Conservation (phyloP, 2,888 invertebrate genomes). For the Celastrina argiolus region DNA sequence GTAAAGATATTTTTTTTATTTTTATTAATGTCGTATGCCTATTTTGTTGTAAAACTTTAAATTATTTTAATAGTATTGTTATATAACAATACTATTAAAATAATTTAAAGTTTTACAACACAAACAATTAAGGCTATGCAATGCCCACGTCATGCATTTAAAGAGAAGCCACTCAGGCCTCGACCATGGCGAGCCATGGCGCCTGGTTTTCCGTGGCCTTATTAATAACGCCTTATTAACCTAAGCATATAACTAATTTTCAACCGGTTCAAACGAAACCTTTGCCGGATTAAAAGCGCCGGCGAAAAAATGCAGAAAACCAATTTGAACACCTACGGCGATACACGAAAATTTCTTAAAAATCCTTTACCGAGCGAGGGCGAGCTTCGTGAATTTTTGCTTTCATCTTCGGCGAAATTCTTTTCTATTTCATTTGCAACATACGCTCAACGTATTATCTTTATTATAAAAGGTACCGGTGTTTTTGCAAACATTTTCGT, state of each 20-base stretch:
- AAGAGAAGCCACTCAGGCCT: no score
- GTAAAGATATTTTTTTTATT: no score
- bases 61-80: no score
- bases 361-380: conserved; percentile 28
- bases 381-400: conserved; percentile 8
- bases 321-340: conserved; percentile 31
- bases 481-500: neutral
- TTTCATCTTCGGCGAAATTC: conserved; percentile 16
- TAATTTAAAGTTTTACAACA: no score
- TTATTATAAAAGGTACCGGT: conserved; percentile 18
- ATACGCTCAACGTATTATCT: neutral
- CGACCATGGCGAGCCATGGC: no score
- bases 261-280: neutral
- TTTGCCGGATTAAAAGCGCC: conserved; percentile 4
- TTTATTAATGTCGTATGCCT: no score
- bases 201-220: no score
- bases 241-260: neutral
- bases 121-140: no score
- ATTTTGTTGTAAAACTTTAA: no score
- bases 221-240: no score
- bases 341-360: conserved; percentile 37
- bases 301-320: conserved; percentile 16
- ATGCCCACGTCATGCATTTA: no score
- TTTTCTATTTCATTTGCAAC: conserved; percentile 12
- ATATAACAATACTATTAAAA: no score